phyloP scores from a whole-genome alignment of 1,140 invertebrate species.

The Drosophila prosaltans region DNA sequence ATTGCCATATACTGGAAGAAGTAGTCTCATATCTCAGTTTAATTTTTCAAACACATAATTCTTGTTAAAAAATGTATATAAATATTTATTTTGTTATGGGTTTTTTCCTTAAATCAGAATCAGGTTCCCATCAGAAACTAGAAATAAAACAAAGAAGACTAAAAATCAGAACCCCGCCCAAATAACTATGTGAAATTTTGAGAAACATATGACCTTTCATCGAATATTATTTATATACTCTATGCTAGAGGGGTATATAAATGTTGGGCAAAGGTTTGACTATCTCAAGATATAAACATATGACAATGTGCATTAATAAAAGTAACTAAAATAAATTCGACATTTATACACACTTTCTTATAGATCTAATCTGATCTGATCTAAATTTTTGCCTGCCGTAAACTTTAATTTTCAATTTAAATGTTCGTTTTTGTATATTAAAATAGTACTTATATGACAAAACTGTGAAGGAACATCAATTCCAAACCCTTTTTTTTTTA shows the following conservation, averaged over 20 bases:
- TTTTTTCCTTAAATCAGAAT: conserved; percentile 40
- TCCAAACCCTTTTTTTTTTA: too few species aligned
- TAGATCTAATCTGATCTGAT: too few species aligned
- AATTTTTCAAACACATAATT: background rate
- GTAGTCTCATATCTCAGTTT: background rate
- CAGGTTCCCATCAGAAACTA: conserved; percentile 37
- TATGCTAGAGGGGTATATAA: background rate
- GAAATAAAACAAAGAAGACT: conserved; percentile 10
- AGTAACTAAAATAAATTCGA: too few species aligned
- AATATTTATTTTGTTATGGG: conserved; percentile 6
- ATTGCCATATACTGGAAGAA: background rate
- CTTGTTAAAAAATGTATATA: background rate
- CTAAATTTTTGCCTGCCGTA: too few species aligned
- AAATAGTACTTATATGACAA: too few species aligned
- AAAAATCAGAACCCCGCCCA: conserved; percentile 11
- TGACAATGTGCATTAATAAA: too few species aligned
- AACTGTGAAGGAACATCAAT: too few species aligned
- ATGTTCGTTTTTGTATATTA: too few species aligned
- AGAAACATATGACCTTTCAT: conserved; percentile 60
- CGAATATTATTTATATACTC: conserved; percentile 14
- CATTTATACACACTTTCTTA: too few species aligned
- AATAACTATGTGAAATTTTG: conserved; percentile 31
- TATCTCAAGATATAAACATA: too few species aligned
- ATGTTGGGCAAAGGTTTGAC: background rate
- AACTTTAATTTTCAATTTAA: too few species aligned